Conservation (phyloP, 2,888 invertebrate species). For the Rhyacophila evoluta region DNA sequence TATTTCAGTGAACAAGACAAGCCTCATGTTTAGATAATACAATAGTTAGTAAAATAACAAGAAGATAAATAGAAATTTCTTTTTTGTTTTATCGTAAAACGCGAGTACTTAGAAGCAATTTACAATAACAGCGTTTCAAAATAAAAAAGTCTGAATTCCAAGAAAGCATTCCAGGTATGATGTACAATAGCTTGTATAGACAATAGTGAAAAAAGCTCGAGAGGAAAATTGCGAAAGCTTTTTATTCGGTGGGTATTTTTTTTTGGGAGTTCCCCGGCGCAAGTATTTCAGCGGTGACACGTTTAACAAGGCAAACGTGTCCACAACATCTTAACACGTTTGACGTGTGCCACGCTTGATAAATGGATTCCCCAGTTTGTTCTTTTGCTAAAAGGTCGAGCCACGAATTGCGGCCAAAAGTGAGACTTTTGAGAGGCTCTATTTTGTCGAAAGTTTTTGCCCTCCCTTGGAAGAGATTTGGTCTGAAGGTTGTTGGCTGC, state of each 20-base stretch:
- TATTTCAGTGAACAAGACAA: too few species aligned
- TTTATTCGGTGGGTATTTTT: conserved; percentile 8
- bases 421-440: conserved; percentile 19
- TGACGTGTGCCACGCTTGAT: conserved; percentile 27
- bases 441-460: background rate
- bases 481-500: background rate
- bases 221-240: conserved; percentile 14
- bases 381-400: conserved; percentile 25
- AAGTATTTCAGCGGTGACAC: conserved; percentile 23
- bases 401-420: conserved; percentile 24
- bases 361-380: conserved; percentile 25
- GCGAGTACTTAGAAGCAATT: background rate
- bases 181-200: background rate
- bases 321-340: conserved; percentile 28
- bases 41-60: too few species aligned
- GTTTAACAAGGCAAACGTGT: conserved; percentile 29
- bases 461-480: background rate
- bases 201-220: conserved; percentile 5
- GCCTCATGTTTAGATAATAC: too few species aligned
- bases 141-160: background rate
- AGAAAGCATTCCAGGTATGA: background rate
- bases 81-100: background rate
- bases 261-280: background rate
- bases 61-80: too few species aligned
- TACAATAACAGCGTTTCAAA: background rate